Evolutionary conservation across 2,888 invertebrate species (phyloP).

Genomic region (Noctua fimbriata): DNA sequence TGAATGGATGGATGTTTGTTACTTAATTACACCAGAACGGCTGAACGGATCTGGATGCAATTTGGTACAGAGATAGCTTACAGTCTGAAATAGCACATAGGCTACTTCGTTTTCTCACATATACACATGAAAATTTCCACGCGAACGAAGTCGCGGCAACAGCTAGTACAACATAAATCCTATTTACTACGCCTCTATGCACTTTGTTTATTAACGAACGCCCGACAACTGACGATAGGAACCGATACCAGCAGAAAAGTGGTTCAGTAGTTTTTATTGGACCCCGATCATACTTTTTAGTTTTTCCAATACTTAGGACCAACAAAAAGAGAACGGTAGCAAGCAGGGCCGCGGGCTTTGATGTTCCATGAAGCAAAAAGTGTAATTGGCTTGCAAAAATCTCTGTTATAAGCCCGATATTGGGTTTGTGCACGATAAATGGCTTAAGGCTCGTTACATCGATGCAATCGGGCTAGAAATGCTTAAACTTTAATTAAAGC

Average conservation of each 20-base stretch:
- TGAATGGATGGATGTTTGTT: neutral
- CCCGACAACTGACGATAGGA: no score
- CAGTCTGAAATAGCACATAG: neutral
- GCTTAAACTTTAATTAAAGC: constrained; percentile 6
- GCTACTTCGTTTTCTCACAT: neutral
- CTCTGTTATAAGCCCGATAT: constrained; percentile 29
- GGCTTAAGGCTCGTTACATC: constrained; percentile 22
- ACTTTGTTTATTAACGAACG: neutral
- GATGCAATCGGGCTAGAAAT: constrained; percentile 3
- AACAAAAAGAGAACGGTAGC: constrained; percentile 26
- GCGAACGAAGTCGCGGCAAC: neutral
- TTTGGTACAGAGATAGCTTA: neutral
- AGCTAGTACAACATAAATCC: neutral
- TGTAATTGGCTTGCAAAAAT: constrained; percentile 49
- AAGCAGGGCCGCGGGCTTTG: constrained; percentile 41
- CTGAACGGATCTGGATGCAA: neutral
- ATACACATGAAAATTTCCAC: neutral
- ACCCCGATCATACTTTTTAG: neutral
- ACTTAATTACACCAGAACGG: no score
- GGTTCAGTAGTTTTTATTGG: neutral
- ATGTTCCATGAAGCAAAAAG: constrained; percentile 47
- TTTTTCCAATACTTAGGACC: constrained; percentile 21
- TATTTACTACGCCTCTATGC: no score
- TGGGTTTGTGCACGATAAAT: constrained; percentile 41
- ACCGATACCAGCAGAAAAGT: neutral